These are phyloP conservation scores for Brenthis ino DNA, from an alignment of 2,888 invertebrate species.

Conservation along the genomic window DNA sequence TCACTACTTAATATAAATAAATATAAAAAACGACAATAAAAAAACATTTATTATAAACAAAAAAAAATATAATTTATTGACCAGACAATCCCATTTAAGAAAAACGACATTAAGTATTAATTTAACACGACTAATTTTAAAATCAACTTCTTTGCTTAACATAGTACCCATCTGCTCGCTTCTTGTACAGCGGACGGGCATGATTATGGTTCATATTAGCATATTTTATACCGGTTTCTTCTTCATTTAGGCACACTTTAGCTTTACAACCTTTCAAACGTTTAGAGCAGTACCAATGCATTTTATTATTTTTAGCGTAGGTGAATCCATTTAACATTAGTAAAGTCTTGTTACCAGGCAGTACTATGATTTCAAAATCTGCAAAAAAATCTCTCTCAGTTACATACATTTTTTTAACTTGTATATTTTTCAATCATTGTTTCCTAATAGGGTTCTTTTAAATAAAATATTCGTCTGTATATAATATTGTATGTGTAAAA, in stretches of 20 bases:
- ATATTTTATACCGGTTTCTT: constrained; percentile 39
- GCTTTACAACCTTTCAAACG: constrained; percentile 51
- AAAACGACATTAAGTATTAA: too few species aligned
- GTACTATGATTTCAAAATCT: constrained; percentile 34
- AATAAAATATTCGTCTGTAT: too few species aligned
- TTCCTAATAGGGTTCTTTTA: not conserved
- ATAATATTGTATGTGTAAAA: too few species aligned
- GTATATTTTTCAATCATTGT: too few species aligned
- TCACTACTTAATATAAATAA: too few species aligned
- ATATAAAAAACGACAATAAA: not conserved
- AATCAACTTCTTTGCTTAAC: constrained; percentile 44
- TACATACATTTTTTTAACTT: not conserved
- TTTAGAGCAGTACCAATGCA: constrained; percentile 53
- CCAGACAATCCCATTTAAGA: not conserved
- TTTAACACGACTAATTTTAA: not conserved
- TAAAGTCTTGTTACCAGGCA: constrained; percentile 33
- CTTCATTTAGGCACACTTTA: constrained; percentile 43
- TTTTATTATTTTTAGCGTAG: constrained; percentile 44
- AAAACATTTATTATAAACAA: not conserved
- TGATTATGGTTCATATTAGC: constrained; percentile 50
- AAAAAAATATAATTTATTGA: too few species aligned
- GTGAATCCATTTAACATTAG: constrained; percentile 47
- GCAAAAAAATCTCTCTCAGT: not conserved
- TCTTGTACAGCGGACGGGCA: constrained; percentile 46
- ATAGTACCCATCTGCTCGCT: constrained; percentile 43